These are phyloP conservation scores for Drosophila macrothrix DNA, from an alignment of 2,888 invertebrate genomes.

Conservation along the genomic window DNA sequence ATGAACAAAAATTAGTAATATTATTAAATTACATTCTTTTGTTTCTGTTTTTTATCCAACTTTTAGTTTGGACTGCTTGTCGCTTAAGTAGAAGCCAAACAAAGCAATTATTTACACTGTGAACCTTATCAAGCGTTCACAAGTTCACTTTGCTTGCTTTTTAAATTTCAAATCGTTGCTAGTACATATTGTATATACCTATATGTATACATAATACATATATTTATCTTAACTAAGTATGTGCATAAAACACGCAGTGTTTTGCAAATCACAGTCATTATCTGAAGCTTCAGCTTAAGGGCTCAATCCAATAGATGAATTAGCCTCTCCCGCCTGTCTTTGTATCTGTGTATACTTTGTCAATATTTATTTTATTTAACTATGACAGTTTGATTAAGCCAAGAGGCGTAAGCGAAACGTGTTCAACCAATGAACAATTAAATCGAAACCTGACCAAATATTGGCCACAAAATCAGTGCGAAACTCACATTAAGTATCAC, in stretches of 20 bases:
- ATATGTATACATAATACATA: conserved; percentile 12
- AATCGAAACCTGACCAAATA: conserved; percentile 21
- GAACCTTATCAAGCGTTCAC: conserved; percentile 41
- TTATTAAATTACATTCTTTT: conserved; percentile 23
- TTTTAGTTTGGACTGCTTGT: conserved; percentile 40
- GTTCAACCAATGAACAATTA: conserved; percentile 13
- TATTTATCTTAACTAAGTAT: conserved; percentile 28
- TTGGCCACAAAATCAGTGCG: neutral
- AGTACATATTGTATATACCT: conserved; percentile 18
- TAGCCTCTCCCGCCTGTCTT: conserved; percentile 27
- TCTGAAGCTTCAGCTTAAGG: conserved; percentile 75
- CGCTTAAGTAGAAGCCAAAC: conserved; percentile 17
- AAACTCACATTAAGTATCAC: conserved; percentile 4
- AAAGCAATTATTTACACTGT: conserved; percentile 56
- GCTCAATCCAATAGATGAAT: conserved; percentile 70
- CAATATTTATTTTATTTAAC: conserved; percentile 74
- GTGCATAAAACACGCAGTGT: conserved; percentile 24
- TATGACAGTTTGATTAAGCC: conserved; percentile 53
- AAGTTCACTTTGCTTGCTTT: conserved; percentile 58
- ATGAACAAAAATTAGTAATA: conserved; percentile 20
- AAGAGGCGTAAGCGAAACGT: conserved; percentile 9
- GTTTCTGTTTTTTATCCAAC: neutral
- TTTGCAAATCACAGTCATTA: conserved; percentile 72
- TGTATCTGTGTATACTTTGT: conserved; percentile 6
- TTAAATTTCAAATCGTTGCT: conserved; percentile 57